Base-by-base conservation (phyloP, 2,797 vertebrate genomes). In the Enteromius trimaculatus region DNA sequence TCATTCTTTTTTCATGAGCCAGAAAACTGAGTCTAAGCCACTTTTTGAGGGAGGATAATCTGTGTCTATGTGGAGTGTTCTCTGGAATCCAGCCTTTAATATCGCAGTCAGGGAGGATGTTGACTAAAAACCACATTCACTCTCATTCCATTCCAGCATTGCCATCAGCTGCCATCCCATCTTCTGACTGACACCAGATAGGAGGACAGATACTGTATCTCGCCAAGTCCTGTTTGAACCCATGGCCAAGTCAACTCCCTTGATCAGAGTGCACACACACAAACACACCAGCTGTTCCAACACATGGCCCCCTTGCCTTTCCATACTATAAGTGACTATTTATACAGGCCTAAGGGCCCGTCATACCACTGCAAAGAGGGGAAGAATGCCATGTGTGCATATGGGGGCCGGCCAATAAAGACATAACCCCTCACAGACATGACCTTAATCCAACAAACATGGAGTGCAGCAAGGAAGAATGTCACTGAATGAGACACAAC, bases 201-300 rank as follows among this genome's bases (percentile, higher is more conserved):
- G 66, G 66, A 80, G 53, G 29, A 71, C 29, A 62, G 80, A 79
- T 82, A 60, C 4, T 60, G n/a, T 60, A 78, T 84, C 49, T 60
- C 84, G 60, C 75, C 78, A 85, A 80, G 62, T 68, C 34, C 85
- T 87, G 88, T 87, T 90, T 92, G 87, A 91, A 92, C 80, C 88
- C 79, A 90, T 85, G 80, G 62, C 64, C 69, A 79, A 64, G 82
- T 80, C 87, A 85, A 82, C 42, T 83, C 82, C 71, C 79, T 81
- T 58, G 82, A 85, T 87, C 87, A 86, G 69, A 26, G 85, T 82
- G 85, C 82, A 74, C 85, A 51, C 87, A 92, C 42, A 87, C 89
- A 89, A 3, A 23, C 91, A 89, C 82, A 71, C 86, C 95, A 96
- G 94, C 94, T 96, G 94, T 93, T 93, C 91, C 51, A 95, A 94